A percentile compares a stretch with the other conserved stretches of the same genome.
These are phyloP conservation scores for Mesochorus sp. DNA, from an alignment of 2,888 invertebrate genomes.

Conservation along the genomic window DNA sequence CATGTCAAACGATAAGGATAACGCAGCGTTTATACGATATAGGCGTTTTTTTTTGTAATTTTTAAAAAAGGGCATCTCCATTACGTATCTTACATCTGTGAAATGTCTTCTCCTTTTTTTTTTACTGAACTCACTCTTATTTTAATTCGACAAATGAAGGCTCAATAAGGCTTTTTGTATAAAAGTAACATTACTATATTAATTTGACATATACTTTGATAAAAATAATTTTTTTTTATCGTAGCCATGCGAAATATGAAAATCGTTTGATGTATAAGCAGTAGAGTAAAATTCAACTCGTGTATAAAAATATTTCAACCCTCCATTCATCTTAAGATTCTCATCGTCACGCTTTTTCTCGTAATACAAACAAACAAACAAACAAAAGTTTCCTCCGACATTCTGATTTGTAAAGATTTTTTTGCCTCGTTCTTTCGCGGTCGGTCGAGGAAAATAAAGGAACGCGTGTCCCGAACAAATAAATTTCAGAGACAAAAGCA, in stretches of 20 bases:
- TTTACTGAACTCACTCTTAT: no score
- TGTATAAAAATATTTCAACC: constrained; percentile 4
- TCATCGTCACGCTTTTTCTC: not conserved
- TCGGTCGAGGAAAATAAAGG: constrained; percentile 18
- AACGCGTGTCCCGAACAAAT: constrained; percentile 56
- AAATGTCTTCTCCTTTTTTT: no score
- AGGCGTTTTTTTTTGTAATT: no score
- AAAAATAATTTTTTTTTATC: no score
- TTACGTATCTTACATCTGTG: no score
- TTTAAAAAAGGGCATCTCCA: no score
- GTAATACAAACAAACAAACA: constrained; percentile 1
- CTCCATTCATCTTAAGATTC: constrained; percentile 1
- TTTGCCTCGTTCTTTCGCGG: not conserved
- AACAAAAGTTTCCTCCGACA: constrained; percentile 2
- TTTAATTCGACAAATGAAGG: no score
- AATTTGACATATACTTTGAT: no score
- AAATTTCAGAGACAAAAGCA: constrained; percentile 55
- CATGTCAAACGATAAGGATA: not conserved
- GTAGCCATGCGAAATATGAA: no score
- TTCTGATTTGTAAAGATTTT: constrained; percentile 34
- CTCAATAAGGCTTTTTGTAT: no score
- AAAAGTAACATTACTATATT: no score
- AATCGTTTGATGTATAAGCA: no score
- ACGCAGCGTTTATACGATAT: not conserved
- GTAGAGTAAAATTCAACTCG: not conserved